Base-by-base conservation (phyloP, 37 sponge, comb jelly and placozoan genomes). In the Halisarca cf. caerulea region DNA sequence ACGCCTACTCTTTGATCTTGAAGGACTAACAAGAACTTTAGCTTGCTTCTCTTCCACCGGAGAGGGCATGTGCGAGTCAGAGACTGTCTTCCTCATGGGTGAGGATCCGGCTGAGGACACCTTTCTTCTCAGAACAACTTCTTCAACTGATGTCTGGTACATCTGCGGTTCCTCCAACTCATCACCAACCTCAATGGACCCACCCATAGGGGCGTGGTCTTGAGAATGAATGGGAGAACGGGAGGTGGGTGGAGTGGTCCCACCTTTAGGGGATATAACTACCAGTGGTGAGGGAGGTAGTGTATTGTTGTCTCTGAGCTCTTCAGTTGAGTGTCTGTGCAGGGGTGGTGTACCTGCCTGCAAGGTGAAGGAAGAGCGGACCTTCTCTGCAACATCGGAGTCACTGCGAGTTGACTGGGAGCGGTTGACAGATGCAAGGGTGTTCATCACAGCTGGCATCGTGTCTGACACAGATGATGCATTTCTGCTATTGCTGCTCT, bases 401-500 rank as follows among this genome's bases (percentile, higher is more conserved):
- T 37, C 43, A 7, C 17, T 37, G 1, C 43, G 32, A 21, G 77
- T 44, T 39, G 77, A 74, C 2, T 74, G 77, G 1, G 77, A 74
- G 2, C 77, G 36, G n/a, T 40, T 74, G 25, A 74, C 77, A 0
- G 24, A 2, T 38, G 45, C 6, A 42, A 44, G 42, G 2, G 45
- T 23, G 24, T 24, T 3, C 0, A 7, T 1, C 0, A 15, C 38
- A 15, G 25, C 42, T 21, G 77, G 25, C 24, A 37, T 24, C 15
- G 77, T 36, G 45, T 74, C 77, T 0, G 77, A 74, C 15, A 68
- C 7, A 30, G 30, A 34, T 28, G 69, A 68, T 21, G 77, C 38
- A 25, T 74, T 39, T 14, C 77, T 37, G 11, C 38, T 36, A 23
- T n/a, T 74, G 77, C 41, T 74, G 77, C 77, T 74, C 77, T 74